Conservation (phyloP, 2,113 vertebrate genomes). For the Mellivora capensis region DNA sequence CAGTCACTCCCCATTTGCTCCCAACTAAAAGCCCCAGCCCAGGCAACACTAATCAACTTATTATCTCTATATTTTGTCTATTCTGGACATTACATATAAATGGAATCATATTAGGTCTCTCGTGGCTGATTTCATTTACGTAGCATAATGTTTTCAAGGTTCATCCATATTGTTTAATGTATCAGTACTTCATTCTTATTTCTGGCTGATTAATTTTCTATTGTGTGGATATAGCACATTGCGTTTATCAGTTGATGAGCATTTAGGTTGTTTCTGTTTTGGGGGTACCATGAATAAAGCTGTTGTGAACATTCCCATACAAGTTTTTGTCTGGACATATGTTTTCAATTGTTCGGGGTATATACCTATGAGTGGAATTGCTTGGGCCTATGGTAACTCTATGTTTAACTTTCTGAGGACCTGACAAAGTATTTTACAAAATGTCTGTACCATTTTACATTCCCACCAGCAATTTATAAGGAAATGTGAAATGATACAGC, state of each 20-base stretch:
- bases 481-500: not conserved
- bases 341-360: not conserved
- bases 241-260: not conserved
- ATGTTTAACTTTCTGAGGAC: not conserved
- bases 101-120: not conserved
- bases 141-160: not conserved
- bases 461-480: not conserved
- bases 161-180: not conserved
- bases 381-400: not conserved
- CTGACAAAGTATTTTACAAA: not conserved
- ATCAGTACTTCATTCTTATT: not conserved
- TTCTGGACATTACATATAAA: not conserved
- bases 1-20: not conserved
- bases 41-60: not conserved
- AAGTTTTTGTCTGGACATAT: not conserved
- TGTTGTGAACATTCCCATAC: not conserved
- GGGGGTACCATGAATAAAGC: not conserved
- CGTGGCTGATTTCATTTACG: not conserved
- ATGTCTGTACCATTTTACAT: not conserved
- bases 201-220: not conserved
- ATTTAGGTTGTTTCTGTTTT: not conserved
- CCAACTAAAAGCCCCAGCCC: not conserved
- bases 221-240: not conserved
- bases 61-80: not conserved
- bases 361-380: not conserved